Evolutionary conservation across 2,113 vertebrate species (phyloP).

Genomic region (Oophaga pumilio): DNA sequence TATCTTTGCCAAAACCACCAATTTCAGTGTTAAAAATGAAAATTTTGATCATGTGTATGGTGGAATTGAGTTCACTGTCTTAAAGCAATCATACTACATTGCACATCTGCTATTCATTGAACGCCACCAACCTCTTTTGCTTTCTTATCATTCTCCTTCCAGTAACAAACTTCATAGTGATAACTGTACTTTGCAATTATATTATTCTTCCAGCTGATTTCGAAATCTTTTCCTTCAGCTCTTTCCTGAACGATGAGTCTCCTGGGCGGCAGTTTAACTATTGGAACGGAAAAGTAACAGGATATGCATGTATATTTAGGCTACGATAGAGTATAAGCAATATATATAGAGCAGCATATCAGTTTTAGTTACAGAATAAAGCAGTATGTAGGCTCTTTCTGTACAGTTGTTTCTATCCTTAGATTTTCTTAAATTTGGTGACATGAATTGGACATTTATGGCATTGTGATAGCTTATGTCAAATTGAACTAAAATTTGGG

Average conservation of each 20-base stretch:
- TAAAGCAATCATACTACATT: too few relatives aligned
- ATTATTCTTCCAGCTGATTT: not conserved
- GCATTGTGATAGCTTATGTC: too few relatives aligned
- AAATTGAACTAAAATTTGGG: too few relatives aligned
- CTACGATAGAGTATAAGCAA: not conserved
- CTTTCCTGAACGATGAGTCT: not conserved
- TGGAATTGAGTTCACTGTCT: too few relatives aligned
- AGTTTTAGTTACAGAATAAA: too few relatives aligned
- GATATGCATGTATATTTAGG: not conserved
- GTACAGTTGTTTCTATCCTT: too few relatives aligned
- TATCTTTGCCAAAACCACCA: too few relatives aligned
- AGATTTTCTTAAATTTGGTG: too few relatives aligned
- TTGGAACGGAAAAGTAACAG: not conserved
- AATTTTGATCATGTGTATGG: too few relatives aligned
- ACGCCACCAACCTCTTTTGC: not conserved
- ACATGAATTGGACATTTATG: too few relatives aligned
- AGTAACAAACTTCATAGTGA: constrained; percentile 13
- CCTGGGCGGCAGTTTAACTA: not conserved
- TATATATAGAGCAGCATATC: not conserved
- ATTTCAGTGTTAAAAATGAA: too few relatives aligned
- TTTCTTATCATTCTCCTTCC: not conserved
- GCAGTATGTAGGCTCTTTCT: too few relatives aligned
- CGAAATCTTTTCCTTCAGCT: not conserved
- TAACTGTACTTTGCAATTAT: not conserved
- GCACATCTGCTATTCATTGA: not conserved